phyloP scores from a whole-genome alignment of 1,140 invertebrate species.

The Lamellibrachia luymesi region DNA sequence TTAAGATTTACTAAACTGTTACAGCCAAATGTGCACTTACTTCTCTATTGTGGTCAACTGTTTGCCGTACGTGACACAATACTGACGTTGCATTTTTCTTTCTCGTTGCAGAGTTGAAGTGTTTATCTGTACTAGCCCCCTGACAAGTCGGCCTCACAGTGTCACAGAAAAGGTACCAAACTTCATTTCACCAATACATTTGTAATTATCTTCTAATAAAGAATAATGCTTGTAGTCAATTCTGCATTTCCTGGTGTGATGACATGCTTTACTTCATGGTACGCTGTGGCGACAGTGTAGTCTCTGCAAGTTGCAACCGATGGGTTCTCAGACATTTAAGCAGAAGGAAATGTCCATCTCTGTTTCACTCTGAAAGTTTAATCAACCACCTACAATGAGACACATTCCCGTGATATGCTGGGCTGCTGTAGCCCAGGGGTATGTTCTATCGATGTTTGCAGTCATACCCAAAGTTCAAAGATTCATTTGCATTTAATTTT shows the following conservation, averaged over 20 bases:
- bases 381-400: too few species aligned
- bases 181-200: background rate
- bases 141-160: background rate
- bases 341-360: too few species aligned
- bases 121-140: conserved; percentile 3
- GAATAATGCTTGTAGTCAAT: background rate
- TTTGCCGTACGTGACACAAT: background rate
- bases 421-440: too few species aligned
- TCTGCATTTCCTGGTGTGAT: background rate
- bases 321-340: background rate
- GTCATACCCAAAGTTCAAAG: background rate
- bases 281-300: too few species aligned
- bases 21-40: background rate
- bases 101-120: conserved; percentile 9
- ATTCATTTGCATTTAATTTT: background rate
- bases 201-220: background rate
- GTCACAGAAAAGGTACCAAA: background rate
- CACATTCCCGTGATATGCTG: too few species aligned
- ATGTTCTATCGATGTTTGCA: background rate
- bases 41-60: background rate
- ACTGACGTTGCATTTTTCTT: background rate
- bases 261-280: background rate
- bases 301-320: background rate
- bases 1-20: background rate
- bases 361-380: too few species aligned